Evolutionary conservation across 2,113 vertebrate species (phyloP).

Genomic region (Arothron firmamentum): DNA sequence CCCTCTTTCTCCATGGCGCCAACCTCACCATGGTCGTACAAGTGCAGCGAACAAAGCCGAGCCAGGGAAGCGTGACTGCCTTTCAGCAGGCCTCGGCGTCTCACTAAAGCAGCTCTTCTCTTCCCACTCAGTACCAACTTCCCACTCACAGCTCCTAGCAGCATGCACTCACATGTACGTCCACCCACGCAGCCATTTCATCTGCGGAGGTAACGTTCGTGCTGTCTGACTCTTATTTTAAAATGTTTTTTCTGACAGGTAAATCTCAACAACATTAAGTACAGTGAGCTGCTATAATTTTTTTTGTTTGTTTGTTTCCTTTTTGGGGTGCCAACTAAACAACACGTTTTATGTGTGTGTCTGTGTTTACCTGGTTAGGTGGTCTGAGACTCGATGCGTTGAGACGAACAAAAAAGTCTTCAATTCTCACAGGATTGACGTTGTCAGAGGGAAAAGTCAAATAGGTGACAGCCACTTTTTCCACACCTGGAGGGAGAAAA

Average conservation of each 20-base stretch:
- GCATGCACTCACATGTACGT: conserved; percentile 67
- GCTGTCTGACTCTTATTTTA: conserved; percentile 34
- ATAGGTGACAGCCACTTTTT: conserved; percentile 8
- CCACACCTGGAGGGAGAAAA: conserved; percentile 44
- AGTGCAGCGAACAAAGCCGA: conserved; percentile 51
- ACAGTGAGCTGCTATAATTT: too few relatives aligned
- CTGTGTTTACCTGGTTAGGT: conserved; percentile 47
- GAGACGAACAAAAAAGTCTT: conserved; percentile 28
- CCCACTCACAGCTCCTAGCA: conserved; percentile 72
- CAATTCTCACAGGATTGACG: conserved; percentile 10
- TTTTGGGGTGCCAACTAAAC: too few relatives aligned
- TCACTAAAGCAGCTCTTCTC: conserved; percentile 68
- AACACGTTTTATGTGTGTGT: too few relatives aligned
- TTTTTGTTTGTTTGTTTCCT: too few relatives aligned
- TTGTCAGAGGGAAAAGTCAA: conserved; percentile 10
- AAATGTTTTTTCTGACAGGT: conserved; percentile 51
- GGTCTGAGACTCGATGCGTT: conserved; percentile 20
- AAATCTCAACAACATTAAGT: background rate
- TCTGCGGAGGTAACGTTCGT: conserved; percentile 52
- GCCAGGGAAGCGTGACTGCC: conserved; percentile 58
- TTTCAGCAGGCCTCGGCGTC: conserved; percentile 61
- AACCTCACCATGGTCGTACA: conserved; percentile 30
- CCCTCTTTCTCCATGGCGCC: conserved; percentile 7
- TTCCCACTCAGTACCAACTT: conserved; percentile 69
- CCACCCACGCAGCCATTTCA: conserved; percentile 65